Evolutionary conservation across 2,113 vertebrate species (phyloP), one percentile per base, ranked within the genome.

Genomic region (Poeciliopsis occidentalis): DNA sequence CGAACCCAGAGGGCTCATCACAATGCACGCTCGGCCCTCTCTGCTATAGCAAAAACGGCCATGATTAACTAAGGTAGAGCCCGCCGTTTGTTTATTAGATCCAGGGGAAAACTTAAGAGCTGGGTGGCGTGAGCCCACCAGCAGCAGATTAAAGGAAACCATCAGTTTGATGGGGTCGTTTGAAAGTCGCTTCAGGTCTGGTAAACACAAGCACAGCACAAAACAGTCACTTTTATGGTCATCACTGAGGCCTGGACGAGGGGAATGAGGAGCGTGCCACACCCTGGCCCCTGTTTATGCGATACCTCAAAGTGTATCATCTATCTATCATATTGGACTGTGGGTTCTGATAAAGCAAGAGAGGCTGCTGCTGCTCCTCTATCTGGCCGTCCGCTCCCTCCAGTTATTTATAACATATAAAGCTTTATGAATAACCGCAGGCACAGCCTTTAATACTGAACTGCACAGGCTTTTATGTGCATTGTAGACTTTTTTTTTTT

Each of bases 391-490:
- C 83, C 79, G 63, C 75, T 90, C 85, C 89, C 89, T 80, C 83
- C 34, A 79, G 91, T 89, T 92, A 91, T 93, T 91, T 91, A 91
- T 91, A 91, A 91, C 87, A 85, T 85, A 81, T 65, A 70, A 76
- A 85, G 91, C 87, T 92, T 90, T 87, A 88, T 91, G 88, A 89
- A 92, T 88, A 85, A 90, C 92, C 77, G 83, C 91, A 90, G 89
- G 90, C 86, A 60, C 82, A 79, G 62, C 60, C 84, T 57, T 72
- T 79, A 78, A 88, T 77, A 76, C 71, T 80, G 57, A 41, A 67
- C 64, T 32, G 39, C 83, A 76, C 69, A 70, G 83, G 72, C 70
- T 80, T 71, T 75, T 69, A 57, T 78, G 65, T 77, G 54, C 15
- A 72, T 61, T 51, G 32, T n/a, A 26, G 32, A 44, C 15, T 44